Evolutionary conservation across 2,797 vertebrate genomes (phyloP).

Genomic region (Serranus cabrilla): DNA sequence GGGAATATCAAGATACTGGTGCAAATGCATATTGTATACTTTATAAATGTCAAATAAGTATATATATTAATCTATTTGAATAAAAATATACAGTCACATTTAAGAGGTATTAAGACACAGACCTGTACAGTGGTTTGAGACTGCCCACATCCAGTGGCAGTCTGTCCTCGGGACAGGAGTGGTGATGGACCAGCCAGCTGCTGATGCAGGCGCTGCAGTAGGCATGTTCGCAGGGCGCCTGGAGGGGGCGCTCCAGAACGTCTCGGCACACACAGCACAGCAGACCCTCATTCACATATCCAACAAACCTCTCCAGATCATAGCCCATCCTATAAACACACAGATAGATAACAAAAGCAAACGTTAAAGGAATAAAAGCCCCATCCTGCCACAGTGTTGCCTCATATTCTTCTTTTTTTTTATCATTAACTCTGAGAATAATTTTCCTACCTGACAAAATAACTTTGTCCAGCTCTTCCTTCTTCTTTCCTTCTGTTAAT

Average conservation of each 20-base stretch:
- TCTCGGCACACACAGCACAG: constrained; percentile 93
- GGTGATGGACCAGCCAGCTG: constrained; percentile 91
- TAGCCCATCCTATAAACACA: constrained; percentile 89
- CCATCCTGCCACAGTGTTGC: not conserved
- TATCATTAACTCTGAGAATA: not conserved
- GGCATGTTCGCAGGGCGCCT: constrained; percentile 94
- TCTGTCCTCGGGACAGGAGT: constrained; percentile 92
- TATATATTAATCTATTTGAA: too few relatives aligned
- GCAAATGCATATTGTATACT: too few relatives aligned
- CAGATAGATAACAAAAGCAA: constrained; percentile 7
- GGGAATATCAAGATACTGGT: too few relatives aligned
- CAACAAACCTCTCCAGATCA: constrained; percentile 92
- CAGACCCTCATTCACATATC: constrained; percentile 93
- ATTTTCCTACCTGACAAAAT: constrained; percentile 62
- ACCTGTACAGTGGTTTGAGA: constrained; percentile 92
- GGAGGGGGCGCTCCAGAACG: constrained; percentile 90
- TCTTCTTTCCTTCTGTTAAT: constrained; percentile 27
- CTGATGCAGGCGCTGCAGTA: constrained; percentile 93
- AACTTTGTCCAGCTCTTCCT: constrained; percentile 36
- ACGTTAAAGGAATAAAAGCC: not conserved
- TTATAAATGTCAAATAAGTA: too few relatives aligned
- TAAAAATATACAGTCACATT: not conserved
- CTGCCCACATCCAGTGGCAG: constrained; percentile 85
- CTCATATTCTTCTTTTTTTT: not conserved
- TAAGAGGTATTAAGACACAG: not conserved